A percentile compares a stretch with the other conserved stretches of the same genome.
phyloP scores from a whole-genome alignment of 2,113 vertebrate species.

The Silurus asotus region DNA sequence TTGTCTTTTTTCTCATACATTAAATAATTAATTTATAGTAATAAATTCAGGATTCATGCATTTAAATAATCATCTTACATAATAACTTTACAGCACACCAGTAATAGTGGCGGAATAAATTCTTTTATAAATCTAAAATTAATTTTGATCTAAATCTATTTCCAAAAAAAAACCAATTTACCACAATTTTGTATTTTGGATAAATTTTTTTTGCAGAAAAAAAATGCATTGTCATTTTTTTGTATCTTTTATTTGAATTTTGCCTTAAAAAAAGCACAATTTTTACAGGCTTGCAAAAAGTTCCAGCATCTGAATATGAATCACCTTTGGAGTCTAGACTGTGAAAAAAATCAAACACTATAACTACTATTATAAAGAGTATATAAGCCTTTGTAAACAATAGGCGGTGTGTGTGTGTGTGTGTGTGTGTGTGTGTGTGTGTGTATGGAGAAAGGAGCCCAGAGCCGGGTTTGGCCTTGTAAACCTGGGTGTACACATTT shows the following conservation, averaged over 20 bases:
- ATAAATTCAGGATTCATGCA: background rate
- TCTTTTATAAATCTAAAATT: background rate
- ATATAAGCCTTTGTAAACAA: background rate
- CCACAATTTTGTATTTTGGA: background rate
- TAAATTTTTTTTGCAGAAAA: background rate
- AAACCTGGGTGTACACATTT: conserved; percentile 47
- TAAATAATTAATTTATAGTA: background rate
- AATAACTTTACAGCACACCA: background rate
- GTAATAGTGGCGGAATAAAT: background rate
- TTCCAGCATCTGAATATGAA: background rate
- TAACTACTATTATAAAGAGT: background rate
- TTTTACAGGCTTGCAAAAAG: background rate
- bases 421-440: conserved; percentile 25
- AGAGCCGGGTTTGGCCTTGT: conserved; percentile 5
- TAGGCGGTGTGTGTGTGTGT: conserved; percentile 1
- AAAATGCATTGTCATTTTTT: background rate
- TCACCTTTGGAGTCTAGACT: background rate
- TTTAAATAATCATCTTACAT: background rate
- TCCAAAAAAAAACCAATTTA: background rate
- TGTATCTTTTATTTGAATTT: too few species aligned
- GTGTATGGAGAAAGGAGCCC: background rate
- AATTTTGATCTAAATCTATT: too few species aligned
- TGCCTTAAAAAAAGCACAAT: too few species aligned
- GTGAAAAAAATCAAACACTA: background rate
- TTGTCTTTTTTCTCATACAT: accelerated